Conservation (phyloP, 2,888 invertebrate species). For the Marronus borbonicus region DNA sequence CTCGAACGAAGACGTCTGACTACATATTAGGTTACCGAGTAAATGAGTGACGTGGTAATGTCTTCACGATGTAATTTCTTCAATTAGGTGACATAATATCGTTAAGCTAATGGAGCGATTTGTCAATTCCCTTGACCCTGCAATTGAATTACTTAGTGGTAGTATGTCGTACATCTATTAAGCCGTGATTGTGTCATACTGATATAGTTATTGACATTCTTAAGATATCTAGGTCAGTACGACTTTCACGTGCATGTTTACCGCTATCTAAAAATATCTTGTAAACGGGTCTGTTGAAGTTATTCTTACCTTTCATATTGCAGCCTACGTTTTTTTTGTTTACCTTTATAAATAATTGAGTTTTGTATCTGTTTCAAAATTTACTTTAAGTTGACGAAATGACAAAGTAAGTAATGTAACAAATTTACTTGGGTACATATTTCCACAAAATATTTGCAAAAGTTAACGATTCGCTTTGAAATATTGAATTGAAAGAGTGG, state of each 20-base stretch:
- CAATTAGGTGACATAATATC: constrained; percentile 32
- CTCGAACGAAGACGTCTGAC: neutral
- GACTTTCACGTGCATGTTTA: neutral
- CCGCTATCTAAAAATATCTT: neutral
- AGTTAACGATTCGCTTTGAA: too few relatives aligned
- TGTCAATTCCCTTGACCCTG: constrained; percentile 30
- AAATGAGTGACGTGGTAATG: constrained; percentile 18
- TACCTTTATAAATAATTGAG: too few relatives aligned
- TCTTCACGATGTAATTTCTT: constrained; percentile 28
- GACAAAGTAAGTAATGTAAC: too few relatives aligned
- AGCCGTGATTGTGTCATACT: constrained; percentile 9
- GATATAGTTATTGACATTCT: neutral
- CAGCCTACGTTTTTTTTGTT: too few relatives aligned
- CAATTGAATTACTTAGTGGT: constrained; percentile 12
- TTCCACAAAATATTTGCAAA: too few relatives aligned
- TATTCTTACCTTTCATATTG: too few relatives aligned
- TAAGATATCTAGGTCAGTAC: neutral
- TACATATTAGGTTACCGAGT: constrained; percentile 3
- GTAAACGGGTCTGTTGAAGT: neutral
- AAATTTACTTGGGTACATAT: too few relatives aligned
- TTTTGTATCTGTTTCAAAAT: too few relatives aligned
- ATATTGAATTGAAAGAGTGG: too few relatives aligned
- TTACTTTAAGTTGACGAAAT: too few relatives aligned
- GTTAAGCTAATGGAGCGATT: constrained; percentile 8
- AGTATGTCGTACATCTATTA: constrained; percentile 1